Evolutionary conservation across 2,888 invertebrate genomes (phyloP), one percentile per base, ranked within the genome.

Genomic region (Callyntrura guangdongensis): DNA sequence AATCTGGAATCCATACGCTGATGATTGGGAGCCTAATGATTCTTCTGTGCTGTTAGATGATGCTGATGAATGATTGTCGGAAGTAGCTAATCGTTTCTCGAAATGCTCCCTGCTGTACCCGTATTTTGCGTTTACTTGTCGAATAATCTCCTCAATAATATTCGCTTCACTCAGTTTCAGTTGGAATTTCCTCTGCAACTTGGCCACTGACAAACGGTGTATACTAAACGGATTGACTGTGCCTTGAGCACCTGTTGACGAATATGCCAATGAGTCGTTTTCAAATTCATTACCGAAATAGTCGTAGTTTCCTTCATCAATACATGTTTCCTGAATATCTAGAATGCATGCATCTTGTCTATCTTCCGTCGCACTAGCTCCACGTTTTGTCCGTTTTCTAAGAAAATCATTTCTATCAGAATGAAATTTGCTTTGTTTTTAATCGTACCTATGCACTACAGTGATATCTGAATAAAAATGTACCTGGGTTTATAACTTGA

Each of bases 141-240:
- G 14, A 9, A 74, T 74, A 20, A 74, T 49, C 22, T 74, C 74
- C 20, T 49, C 17, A 22, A 74, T 47, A 9, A 72, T 72, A 5
- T 72, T 45, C 1, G 14, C 17, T 47, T 72, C 72, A 4, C n/a
- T 47, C 36, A 36, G 36, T 36, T 36, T 36, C 36, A 4, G 36
- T 36, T 36, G 36, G 6, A 74, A 74, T 74, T 49, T 47, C 1
- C 20, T 8, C 20, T 49, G 47, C 74, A 74, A 4, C 17, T 47
- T 74, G 74, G 8, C 9, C 0, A 47, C 74, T 11, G 3, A 20
- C 3, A 74, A 9, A 12, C 74, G 74, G 20, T 74, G 74, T 2
- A 49, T 49, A 20, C 74, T 74, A 22, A 74, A 74, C 2, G 47
- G 20, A 9, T 20, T 47, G 45, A 72, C 45, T 1, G 72, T 47